phyloP scores from a whole-genome alignment of 2,113 vertebrate species.

The Coptodon bakossiorum region DNA sequence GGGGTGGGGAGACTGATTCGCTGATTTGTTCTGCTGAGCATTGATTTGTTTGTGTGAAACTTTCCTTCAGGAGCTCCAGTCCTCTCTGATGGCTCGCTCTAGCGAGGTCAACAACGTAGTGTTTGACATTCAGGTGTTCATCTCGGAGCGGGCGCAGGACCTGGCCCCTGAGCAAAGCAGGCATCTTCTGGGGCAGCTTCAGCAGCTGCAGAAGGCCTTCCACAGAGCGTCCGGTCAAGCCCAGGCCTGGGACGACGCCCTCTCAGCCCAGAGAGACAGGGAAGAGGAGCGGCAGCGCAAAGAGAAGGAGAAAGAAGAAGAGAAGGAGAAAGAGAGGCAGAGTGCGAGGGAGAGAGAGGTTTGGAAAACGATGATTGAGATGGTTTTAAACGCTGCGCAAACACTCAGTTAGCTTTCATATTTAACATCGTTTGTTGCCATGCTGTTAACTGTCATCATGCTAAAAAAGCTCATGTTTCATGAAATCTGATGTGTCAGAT shows the following conservation, averaged over 20 bases:
- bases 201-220: conserved; percentile 83
- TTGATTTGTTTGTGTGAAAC: neutral
- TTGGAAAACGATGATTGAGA: conserved; percentile 54
- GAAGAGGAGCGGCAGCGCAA: conserved; percentile 46
- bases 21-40: neutral
- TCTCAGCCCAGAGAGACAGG: conserved; percentile 63
- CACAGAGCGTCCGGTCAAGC: conserved; percentile 70
- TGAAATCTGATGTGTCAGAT: neutral
- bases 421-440: neutral
- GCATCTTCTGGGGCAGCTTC: conserved; percentile 79
- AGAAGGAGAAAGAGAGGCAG: conserved; percentile 43
- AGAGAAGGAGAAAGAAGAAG: conserved; percentile 36
- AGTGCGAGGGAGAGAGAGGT: conserved; percentile 71
- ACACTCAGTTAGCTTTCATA: neutral
- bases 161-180: conserved; percentile 82
- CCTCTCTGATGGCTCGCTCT: conserved; percentile 68
- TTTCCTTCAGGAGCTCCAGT: conserved; percentile 73
- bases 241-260: conserved; percentile 65
- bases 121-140: conserved; percentile 82
- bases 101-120: conserved; percentile 74
- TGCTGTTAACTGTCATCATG: neutral
- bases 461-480: neutral
- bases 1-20: rapidly evolving
- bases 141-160: conserved; percentile 86
- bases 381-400: neutral